Conservation (phyloP, 2,888 invertebrate species). For the Troglohyphantes excavatus region DNA sequence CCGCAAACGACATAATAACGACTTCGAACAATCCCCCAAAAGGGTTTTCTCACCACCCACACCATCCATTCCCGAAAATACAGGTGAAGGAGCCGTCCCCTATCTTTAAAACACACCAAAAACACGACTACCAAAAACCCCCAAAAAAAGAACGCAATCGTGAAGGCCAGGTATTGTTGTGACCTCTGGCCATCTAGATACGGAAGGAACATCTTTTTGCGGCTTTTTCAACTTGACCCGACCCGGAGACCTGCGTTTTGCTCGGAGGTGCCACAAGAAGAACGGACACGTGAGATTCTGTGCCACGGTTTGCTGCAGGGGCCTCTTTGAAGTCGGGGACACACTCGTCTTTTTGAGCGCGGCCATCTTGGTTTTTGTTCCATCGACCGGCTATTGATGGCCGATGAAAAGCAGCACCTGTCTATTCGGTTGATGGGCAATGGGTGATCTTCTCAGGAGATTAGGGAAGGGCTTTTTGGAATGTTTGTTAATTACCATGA, state of each 20-base stretch:
- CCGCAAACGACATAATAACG: too few relatives aligned
- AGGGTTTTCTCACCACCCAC: not conserved
- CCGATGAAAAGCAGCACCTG: too few relatives aligned
- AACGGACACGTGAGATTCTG: slow-evolving; percentile 2
- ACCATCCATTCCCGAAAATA: not conserved
- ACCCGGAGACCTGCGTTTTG: slow-evolving; percentile 65
- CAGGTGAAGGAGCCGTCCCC: not conserved
- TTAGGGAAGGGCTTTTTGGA: too few relatives aligned
- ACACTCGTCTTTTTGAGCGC: too few relatives aligned
- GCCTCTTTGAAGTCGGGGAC: too few relatives aligned
- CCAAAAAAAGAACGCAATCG: not conserved
- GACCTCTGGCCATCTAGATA: slow-evolving; percentile 71
- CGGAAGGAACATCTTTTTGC: slow-evolving; percentile 41
- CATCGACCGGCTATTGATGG: too few relatives aligned
- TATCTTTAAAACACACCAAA: not conserved
- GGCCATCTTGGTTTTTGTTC: too few relatives aligned
- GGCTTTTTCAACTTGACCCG: slow-evolving; percentile 60
- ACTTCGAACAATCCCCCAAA: too few relatives aligned
- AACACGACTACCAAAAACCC: not conserved
- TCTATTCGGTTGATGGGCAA: too few relatives aligned
- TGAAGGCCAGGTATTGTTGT: slow-evolving; percentile 13
- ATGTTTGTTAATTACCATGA: too few relatives aligned
- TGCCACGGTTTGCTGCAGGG: slow-evolving; percentile 7
- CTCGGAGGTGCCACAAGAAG: not conserved
- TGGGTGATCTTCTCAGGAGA: too few relatives aligned